phyloP scores from a whole-genome alignment of 2,113 vertebrate species.

The Onychostoma macrolepis region DNA sequence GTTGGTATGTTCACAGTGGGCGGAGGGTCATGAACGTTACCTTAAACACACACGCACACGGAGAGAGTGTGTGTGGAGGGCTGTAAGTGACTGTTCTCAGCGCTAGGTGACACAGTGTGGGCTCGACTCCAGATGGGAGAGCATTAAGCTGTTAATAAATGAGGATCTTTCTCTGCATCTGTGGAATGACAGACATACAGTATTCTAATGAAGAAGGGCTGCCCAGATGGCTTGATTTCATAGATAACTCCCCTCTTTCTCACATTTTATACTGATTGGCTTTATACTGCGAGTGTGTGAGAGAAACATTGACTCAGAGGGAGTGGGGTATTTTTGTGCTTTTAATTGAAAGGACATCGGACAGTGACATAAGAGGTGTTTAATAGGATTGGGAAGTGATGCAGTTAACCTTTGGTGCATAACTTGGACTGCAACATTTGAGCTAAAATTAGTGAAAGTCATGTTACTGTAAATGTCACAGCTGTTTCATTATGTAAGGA shows the following conservation, averaged over 20 bases:
- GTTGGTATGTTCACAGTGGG: constrained; percentile 34
- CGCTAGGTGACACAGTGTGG: constrained; percentile 81
- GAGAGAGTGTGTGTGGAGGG: constrained; percentile 19
- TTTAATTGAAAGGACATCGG: background rate
- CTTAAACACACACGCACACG: background rate
- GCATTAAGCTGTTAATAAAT: constrained; percentile 91
- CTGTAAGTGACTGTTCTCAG: constrained; percentile 65
- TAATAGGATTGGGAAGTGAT: constrained; percentile 49
- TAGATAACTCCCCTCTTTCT: constrained; percentile 61
- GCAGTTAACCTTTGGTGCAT: background rate
- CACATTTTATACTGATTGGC: constrained; percentile 65
- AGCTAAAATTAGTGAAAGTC: background rate
- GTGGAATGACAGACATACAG: constrained; percentile 86
- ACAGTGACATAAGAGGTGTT: background rate
- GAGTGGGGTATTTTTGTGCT: background rate
- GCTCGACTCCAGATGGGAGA: constrained; percentile 86
- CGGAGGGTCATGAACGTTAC: constrained; percentile 40
- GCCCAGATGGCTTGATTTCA: constrained; percentile 87
- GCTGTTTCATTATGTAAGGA: background rate
- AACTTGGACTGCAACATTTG: background rate
- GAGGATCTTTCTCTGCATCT: constrained; percentile 85
- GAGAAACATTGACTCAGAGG: constrained; percentile 9
- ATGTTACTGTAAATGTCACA: background rate
- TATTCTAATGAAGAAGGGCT: constrained; percentile 86
- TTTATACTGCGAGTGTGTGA: constrained; percentile 61